These are phyloP conservation scores for Caenorhabditis sp. DNA, from an alignment of 2,888 invertebrate genomes.

Conservation along the genomic window DNA sequence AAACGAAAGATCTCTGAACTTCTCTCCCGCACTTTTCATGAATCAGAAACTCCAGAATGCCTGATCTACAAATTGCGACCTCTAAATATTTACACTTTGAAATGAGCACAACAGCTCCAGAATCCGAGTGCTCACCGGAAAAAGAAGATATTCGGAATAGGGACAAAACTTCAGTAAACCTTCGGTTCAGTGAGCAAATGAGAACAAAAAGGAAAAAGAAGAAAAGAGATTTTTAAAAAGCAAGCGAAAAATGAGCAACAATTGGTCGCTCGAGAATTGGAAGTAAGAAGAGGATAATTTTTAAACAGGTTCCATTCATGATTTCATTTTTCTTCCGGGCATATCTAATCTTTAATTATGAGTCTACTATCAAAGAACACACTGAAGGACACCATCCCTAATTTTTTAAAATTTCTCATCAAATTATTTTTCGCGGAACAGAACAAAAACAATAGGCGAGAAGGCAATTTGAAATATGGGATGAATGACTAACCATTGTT, in stretches of 20 bases:
- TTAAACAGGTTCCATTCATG: background rate
- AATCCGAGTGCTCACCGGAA: conserved; percentile 17
- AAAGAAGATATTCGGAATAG: conserved; percentile 17
- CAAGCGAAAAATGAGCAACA: conserved; percentile 8
- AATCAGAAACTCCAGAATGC: conserved; percentile 30
- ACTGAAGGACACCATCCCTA: background rate
- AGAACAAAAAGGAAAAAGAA: conserved; percentile 26
- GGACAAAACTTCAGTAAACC: conserved; percentile 55
- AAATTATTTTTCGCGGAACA: conserved; percentile 3
- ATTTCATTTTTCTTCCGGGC: background rate
- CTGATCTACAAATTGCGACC: conserved; percentile 15
- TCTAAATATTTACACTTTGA: conserved; percentile 30
- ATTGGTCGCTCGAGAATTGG: background rate
- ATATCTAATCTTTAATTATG: background rate
- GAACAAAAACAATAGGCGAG: conserved; percentile 18
- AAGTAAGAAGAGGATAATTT: conserved; percentile 11
- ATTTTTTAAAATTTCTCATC: background rate
- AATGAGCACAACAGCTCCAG: conserved; percentile 18
- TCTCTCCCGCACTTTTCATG: background rate
- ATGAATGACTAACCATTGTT: conserved; percentile 29
- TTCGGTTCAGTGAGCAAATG: conserved; percentile 48
- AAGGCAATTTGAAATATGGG: conserved; percentile 18
- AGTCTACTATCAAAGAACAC: conserved; percentile 11
- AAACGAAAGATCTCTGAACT: conserved; percentile 20
- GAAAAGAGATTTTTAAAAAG: conserved; percentile 42